These are phyloP conservation scores for Caenorhabditis zanzibari DNA, from an alignment of 2,888 invertebrate genomes.

Conservation along the genomic window DNA sequence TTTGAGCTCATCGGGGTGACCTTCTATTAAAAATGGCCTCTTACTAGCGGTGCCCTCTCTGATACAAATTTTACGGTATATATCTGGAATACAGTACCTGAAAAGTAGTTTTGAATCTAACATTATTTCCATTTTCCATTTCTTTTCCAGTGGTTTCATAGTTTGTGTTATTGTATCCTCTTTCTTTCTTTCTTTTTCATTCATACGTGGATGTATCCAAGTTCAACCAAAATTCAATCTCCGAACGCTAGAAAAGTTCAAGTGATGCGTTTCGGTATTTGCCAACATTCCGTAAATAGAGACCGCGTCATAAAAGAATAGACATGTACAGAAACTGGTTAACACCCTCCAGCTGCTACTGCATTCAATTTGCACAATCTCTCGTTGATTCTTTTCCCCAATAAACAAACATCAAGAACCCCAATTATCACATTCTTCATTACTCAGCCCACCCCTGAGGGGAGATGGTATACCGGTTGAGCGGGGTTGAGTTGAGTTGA, in stretches of 20 bases:
- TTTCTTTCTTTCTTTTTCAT: no score
- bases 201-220: conserved; percentile 7
- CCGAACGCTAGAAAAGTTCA: conserved; percentile 43
- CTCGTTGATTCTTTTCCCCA: conserved; percentile 53
- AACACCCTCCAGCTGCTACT: conserved; percentile 39
- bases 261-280: conserved; percentile 42
- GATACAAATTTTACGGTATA: no score
- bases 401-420: conserved; percentile 58
- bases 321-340: conserved; percentile 59
- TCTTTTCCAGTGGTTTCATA: no score
- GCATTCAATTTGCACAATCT: conserved; percentile 57
- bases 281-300: conserved; percentile 57
- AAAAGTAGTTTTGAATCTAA: not conserved
- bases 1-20: no score
- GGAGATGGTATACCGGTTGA: conserved; percentile 44
- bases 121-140: not conserved
- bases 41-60: no score
- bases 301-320: conserved; percentile 53
- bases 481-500: conserved; percentile 28
- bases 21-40: no score
- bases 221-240: conserved; percentile 20
- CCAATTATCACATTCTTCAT: conserved; percentile 62
- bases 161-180: no score
- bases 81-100: no score
- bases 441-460: conserved; percentile 42